These are phyloP conservation scores for Diabrotica balteata DNA, from an alignment of 2,888 invertebrate genomes.

Conservation along the genomic window DNA sequence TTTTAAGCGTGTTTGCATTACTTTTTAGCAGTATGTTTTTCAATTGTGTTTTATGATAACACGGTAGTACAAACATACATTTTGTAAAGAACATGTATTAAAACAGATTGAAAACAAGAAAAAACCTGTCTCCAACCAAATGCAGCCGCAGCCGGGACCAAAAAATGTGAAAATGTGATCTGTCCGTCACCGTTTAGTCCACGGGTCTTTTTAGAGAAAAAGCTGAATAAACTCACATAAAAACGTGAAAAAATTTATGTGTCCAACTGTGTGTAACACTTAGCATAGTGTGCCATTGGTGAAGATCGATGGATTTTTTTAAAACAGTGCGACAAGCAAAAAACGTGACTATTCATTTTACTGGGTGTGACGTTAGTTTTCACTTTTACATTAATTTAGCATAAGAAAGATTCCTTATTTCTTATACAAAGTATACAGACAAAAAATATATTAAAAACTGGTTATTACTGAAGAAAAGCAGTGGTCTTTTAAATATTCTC, in stretches of 20 bases:
- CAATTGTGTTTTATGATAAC: slow-evolving; percentile 3
- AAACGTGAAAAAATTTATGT: slow-evolving; percentile 48
- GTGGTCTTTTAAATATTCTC: too few species aligned
- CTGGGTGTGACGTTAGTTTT: slow-evolving; percentile 23
- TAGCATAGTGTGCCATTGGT: slow-evolving; percentile 64
- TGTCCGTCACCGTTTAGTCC: slow-evolving; percentile 18
- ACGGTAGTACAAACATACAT: neutral
- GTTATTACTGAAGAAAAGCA: neutral
- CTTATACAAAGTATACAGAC: neutral
- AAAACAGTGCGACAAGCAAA: slow-evolving; percentile 61
- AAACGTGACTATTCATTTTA: slow-evolving; percentile 53
- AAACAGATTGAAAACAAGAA: neutral
- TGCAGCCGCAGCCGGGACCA: slow-evolving; percentile 22
- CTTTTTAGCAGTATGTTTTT: neutral
- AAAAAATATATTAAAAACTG: neutral
- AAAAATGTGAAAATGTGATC: slow-evolving; percentile 21
- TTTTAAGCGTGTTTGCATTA: slow-evolving; percentile 7
- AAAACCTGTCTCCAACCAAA: slow-evolving; percentile 25
- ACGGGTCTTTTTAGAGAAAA: slow-evolving; percentile 23
- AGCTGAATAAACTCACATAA: slow-evolving; percentile 21
- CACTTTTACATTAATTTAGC: slow-evolving; percentile 15
- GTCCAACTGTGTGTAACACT: slow-evolving; percentile 57
- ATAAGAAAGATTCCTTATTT: neutral
- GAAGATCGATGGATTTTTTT: slow-evolving; percentile 60
- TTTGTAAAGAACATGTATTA: neutral